Base-by-base conservation (phyloP, 1,140 invertebrate species). In the Lasaia peninsularis region DNA sequence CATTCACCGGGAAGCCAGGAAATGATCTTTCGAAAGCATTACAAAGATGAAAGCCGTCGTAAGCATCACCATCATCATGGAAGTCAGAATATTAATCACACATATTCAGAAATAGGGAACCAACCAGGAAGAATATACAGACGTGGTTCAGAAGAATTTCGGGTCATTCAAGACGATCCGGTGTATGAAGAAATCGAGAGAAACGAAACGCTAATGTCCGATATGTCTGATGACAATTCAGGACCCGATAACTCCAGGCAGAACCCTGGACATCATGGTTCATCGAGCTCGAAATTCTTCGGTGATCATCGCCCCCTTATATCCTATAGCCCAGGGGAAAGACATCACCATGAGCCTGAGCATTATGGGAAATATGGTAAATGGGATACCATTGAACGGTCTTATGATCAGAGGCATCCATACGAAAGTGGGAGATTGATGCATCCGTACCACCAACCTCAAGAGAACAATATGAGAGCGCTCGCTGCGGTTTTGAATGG, bases 101-200 rank as follows among this genome's bases (percentile, higher is more conserved):
- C 91, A 0, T 93, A 92, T 70, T 91, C 91, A 0, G 92, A 93
- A 74, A 92, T 92, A 16, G 86, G 81, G 0, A 73, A 78, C 0
- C 83, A 88, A 50, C 86, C 86, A 58, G 86, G 90, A 31, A 86
- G 87, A 14, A 81, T 84, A 40, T 90, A 90, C 48, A 55, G 91
- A 49, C 82, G 88, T 12, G 89, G 82, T 3, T 85, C 86, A 0
- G 90, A 89, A 20, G 84, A 90, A 49, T 89, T 87, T 57, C 65
- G 86, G 32, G 83, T 85, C 11, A 87, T 89, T 54, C 91, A 93
- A 62, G 94, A 94, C 67, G 95, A 95, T 70, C 94, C 94, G 0
- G 94, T 95, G 1, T 95, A 95, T 75, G 95, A 95, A 77, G 95
- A 95, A 71, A 95, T 95, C 44, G 94, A 95, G 67, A 90, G 94